Evolutionary conservation across 2,113 vertebrate species (phyloP).

Genomic region (Pterophyllum scalare): DNA sequence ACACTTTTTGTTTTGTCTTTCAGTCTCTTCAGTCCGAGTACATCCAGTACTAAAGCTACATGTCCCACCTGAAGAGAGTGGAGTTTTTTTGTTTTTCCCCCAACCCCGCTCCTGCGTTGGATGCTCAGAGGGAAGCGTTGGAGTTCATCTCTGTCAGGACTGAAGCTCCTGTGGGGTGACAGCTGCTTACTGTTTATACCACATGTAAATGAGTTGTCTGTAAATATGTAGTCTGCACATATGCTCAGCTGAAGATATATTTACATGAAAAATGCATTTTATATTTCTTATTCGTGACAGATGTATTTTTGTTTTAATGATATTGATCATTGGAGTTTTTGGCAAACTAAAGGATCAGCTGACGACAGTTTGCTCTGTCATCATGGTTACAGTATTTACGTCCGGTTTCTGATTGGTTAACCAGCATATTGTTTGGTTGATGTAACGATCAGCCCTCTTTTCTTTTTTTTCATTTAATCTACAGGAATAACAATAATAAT

Average conservation of each 20-base stretch:
- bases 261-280: slow-evolving; percentile 62
- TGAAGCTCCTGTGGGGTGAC: background rate
- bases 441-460: background rate
- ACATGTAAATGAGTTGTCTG: slow-evolving; percentile 21
- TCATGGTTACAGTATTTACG: slow-evolving; percentile 59
- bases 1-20: slow-evolving; percentile 57
- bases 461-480: background rate
- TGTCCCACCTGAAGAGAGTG: slow-evolving; percentile 41
- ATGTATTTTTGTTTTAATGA: slow-evolving; percentile 51
- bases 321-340: slow-evolving; percentile 4
- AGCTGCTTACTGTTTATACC: slow-evolving; percentile 3
- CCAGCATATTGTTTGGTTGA: background rate
- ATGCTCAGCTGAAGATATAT: slow-evolving; percentile 56
- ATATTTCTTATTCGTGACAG: slow-evolving; percentile 54
- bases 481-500: background rate
- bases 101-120: background rate
- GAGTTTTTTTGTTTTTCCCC: background rate
- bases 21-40: slow-evolving; percentile 97
- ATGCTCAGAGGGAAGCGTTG: slow-evolving; percentile 12
- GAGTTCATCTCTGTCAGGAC: slow-evolving; percentile 21
- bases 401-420: slow-evolving; percentile 4
- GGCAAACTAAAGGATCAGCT: slow-evolving; percentile 43
- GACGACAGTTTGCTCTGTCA: background rate
- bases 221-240: slow-evolving; percentile 45
- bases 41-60: slow-evolving; percentile 89